A percentile compares a stretch with the other conserved stretches of the same genome.
phyloP scores from a whole-genome alignment of 2,888 invertebrate genomes.

The Patella pellucida region DNA sequence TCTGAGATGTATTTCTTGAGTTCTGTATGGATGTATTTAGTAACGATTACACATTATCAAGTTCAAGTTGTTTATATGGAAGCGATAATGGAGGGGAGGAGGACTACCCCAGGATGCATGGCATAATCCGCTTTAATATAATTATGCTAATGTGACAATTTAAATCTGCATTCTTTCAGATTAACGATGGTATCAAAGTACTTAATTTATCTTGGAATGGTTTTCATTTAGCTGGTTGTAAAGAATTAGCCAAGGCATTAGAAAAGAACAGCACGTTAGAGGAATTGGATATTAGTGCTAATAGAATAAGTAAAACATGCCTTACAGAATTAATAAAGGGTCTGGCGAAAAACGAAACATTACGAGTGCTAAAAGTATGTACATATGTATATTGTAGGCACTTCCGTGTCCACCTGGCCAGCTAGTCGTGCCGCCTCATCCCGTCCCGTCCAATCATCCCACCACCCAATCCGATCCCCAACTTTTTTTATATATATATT shows the following conservation, averaged over 20 bases:
- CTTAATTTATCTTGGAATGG: constrained; percentile 60
- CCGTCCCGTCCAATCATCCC: no score
- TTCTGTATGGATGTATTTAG: no score
- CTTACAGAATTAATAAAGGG: constrained; percentile 56
- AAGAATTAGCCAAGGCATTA: constrained; percentile 47
- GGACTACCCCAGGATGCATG: neutral
- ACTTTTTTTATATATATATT: neutral
- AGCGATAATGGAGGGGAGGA: neutral
- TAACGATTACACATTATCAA: no score
- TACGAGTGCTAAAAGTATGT: constrained; percentile 51
- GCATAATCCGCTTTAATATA: neutral
- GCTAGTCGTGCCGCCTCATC: neutral
- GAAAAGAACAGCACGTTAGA: constrained; percentile 47
- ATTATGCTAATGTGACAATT: neutral
- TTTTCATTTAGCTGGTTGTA: constrained; percentile 54
- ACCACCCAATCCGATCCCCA: neutral
- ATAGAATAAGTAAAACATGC: constrained; percentile 59
- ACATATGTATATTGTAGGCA: neutral
- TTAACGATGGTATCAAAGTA: constrained; percentile 49
- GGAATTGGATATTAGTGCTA: constrained; percentile 58
- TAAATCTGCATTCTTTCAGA: constrained; percentile 31
- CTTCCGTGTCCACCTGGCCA: neutral
- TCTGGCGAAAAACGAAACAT: constrained; percentile 49
- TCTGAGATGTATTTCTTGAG: no score
- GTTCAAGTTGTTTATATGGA: neutral